These are phyloP conservation scores for Ennomos erosarius DNA, from an alignment of 2,888 invertebrate species.

Conservation along the genomic window DNA sequence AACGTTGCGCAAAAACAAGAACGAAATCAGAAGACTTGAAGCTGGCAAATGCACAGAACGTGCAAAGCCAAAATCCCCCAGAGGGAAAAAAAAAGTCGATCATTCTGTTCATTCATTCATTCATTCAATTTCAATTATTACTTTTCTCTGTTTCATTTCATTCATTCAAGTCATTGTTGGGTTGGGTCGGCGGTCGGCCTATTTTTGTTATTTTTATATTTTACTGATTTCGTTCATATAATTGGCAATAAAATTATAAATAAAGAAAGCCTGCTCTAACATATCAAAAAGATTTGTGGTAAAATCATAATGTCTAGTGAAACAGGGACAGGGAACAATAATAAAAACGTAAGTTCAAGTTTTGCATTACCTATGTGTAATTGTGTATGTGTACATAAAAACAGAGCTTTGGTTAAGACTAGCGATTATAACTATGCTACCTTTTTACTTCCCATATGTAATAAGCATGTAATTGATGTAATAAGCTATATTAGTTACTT, in stretches of 20 bases:
- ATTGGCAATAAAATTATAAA: conserved; percentile 5
- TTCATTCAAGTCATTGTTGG: conserved; percentile 27
- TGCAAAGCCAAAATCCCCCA: no score
- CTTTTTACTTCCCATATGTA: no score
- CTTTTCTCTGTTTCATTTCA: background rate
- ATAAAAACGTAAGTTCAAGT: conserved; percentile 81
- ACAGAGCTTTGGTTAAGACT: background rate
- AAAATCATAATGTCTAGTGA: conserved; percentile 83
- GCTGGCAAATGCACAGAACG: no score
- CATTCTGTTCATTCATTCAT: background rate
- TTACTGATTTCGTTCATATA: conserved; percentile 11
- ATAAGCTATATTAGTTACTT: no score
- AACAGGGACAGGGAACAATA: conserved; percentile 63
- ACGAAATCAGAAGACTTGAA: no score
- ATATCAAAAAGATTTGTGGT: conserved; percentile 30
- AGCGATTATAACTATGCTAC: background rate
- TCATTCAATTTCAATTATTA: conserved; percentile 1
- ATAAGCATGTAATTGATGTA: no score
- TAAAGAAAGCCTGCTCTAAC: conserved; percentile 7
- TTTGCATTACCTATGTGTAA: background rate
- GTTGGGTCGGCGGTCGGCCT: conserved; percentile 33
- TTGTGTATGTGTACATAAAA: background rate
- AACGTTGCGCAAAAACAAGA: no score
- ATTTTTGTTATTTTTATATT: conserved; percentile 34
- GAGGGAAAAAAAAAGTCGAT: no score